These are phyloP conservation scores for Drosophila jambulina DNA, from an alignment of 1,140 invertebrate species.

Conservation along the genomic window DNA sequence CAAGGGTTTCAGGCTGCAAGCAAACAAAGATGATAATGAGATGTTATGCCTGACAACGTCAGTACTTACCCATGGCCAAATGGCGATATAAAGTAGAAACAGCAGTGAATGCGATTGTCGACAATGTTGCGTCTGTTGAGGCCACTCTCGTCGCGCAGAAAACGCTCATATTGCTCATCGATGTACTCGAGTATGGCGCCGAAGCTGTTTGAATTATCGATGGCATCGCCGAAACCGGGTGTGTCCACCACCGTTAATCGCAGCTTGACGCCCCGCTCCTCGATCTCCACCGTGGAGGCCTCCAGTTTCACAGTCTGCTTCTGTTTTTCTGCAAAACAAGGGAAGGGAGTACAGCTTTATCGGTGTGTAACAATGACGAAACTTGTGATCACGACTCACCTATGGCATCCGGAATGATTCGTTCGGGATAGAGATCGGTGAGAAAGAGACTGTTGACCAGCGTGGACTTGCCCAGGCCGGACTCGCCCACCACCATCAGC, in stretches of 20 bases:
- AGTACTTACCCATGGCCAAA: constrained; percentile 95
- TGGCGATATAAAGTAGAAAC: constrained; percentile 99
- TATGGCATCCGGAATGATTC: constrained; percentile 93
- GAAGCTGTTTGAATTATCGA: constrained; percentile 98
- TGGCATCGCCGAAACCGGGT: constrained; percentile 99
- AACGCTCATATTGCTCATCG: constrained; percentile 97
- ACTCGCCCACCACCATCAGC: constrained; percentile 98
- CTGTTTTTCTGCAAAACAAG: constrained; percentile 89
- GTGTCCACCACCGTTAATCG: constrained; percentile 97
- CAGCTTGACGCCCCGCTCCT: constrained; percentile 96
- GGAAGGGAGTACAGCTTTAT: neutral
- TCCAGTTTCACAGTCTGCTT: constrained; percentile 96
- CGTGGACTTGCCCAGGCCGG: constrained; percentile 98
- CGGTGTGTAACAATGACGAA: neutral
- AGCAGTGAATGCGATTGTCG: constrained; percentile 97
- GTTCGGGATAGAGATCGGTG: constrained; percentile 96
- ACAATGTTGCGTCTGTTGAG: constrained; percentile 96
- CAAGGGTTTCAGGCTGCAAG: constrained; percentile 90
- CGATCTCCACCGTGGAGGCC: constrained; percentile 97
- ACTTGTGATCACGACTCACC: constrained; percentile 86
- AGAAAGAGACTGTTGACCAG: constrained; percentile 99
- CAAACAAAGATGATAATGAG: neutral
- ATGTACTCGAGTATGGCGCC: constrained; percentile 96
- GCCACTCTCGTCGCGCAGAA: constrained; percentile 95
- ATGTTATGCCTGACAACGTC: neutral